Base-by-base conservation (phyloP, 2,113 vertebrate species). In the Conger conger region DNA sequence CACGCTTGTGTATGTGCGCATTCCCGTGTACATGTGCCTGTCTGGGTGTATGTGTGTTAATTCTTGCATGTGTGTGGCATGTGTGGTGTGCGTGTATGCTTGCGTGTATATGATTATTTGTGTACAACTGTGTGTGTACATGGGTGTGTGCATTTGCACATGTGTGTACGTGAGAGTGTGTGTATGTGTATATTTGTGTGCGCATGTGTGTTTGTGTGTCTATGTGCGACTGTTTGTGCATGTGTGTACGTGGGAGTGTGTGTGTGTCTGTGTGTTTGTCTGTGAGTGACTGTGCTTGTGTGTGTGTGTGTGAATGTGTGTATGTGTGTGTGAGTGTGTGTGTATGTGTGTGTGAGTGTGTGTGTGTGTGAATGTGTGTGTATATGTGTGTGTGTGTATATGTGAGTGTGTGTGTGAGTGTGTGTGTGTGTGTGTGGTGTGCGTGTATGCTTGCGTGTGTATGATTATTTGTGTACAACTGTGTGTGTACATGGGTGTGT, bases 261-360 rank as follows among this genome's bases (percentile, higher is more conserved):
- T 36, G 35, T 37, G 17, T 37, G 7, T 79, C 6, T 8, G 33
- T 37, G 30, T 79, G 77, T 13, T 0, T 79, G 77, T 79, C 6
- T 8, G 77, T 79, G 30, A n/a, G n/a, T n/a, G n/a, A n/a, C n/a
- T n/a, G n/a, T n/a, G n/a, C n/a, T n/a, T 53, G 50, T 53, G 50
- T 1, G 50, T 53, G 50, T 1, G 50, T 53, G 50, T 53, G 50
- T 53, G 50, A 11, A 16, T 53, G 50, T 1, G 50, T 53, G 50
- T 1, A 1, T 73, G 81, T 37, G 76, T 33, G 82, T 54, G 73
- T 45, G 86, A 33, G 76, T 79, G 73, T 50, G n/a, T 84, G 79
- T 80, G 45, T 33, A 37, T 36, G 57, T 30, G 37, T 79, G 79
- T 23, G 82, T 42, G 6, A 23, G 33, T 54, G 33, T 57, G 30